Evolutionary conservation across 1,140 invertebrate genomes (phyloP), one percentile per base, ranked within the genome.

Genomic region (Papilio helenus): DNA sequence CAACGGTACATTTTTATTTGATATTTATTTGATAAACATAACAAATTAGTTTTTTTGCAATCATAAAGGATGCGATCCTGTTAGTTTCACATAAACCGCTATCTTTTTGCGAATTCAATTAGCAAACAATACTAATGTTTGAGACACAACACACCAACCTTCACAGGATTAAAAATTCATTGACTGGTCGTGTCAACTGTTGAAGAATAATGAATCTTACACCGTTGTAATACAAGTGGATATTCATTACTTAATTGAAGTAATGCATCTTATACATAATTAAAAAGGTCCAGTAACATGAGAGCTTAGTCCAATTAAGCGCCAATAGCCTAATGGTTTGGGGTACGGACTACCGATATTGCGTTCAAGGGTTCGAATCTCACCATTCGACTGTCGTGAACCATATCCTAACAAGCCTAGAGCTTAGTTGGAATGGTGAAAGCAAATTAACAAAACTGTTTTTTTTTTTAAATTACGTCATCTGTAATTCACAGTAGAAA

Each of bases 41-140:
- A 68, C 61, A 68, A 68, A 68, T 68, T 68, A 29, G 61, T 68
- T 68, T 68, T 58, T 65, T 68, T 68, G 12, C 26, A 68, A 1
- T 68, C 23, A 68, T 61, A 26, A 68, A 68, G 61, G 61, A 68
- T 61, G 58, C 3, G 58, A 61, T 29, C 26, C 61, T 68, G 61
- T 68, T 68, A 68, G 34, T 68, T 68, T 68, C 61, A 29, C 61
- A 68, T 68, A 16, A 68, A 68, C 61, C 61, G 61, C 61, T 68
- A 68, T 68, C 12, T 68, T 29, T 68, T 68, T 34, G 12, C 61
- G 61, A 68, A 68, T 68, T 29, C 61, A 68, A 68, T 68, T 68
- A 68, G 61, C 61, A 68, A 68, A 68, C 61, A 68, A 68, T 68
- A 68, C 61, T 14, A 68, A 68, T 68, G 26, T 68, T 68, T 68